Evolutionary conservation across 2,113 vertebrate species (phyloP), one percentile per base, ranked within the genome.

Genomic region (Aspiorhynchus laticeps): DNA sequence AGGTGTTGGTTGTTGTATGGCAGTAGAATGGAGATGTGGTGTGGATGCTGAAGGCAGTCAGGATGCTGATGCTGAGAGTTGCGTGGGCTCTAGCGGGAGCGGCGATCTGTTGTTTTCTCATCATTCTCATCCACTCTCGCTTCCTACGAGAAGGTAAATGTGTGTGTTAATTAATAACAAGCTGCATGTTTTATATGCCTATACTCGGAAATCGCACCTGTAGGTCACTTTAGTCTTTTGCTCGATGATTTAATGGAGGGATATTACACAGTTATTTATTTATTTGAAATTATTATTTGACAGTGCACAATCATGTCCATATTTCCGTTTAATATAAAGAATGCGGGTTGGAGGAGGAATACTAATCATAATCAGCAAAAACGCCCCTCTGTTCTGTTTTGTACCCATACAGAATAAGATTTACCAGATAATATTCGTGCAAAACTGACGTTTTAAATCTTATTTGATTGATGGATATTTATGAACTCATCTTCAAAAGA

Each of bases 1-100:
- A 56, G 77, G 28, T 46, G 36, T 84, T 69, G 85, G 53, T 51
- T 80, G 76, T 46, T 87, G 82, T 51, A 88, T 83, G 87, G 88
- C 77, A 89, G 28, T 85, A 91, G 87, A 88, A 88, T 87, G 91
- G 93, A 93, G 89, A 91, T 93, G 92, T 92, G 91, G 94, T 94
- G 95, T 95, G 95, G 91, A 92, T 94, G 93, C 94, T 93, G 86
- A 83, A 83, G 71, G 59, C 90, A 93, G 95, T 94, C 96, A 97
- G 95, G 95, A 99, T 99, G 98, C 98, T 98, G 97, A 96, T 97
- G 93, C 96, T 97, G 94, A 96, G 97, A 96, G 96, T 98, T 92
- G 96, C 97, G 95, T 99, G 97, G 97, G 97, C 97, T 94, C 93
- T 98, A 94, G 96, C 97, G 81, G 98, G 96, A 95, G 97, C 97